Evolutionary conservation across 1,140 invertebrate species (phyloP).

Genomic region (Polyergus mexicanus): DNA sequence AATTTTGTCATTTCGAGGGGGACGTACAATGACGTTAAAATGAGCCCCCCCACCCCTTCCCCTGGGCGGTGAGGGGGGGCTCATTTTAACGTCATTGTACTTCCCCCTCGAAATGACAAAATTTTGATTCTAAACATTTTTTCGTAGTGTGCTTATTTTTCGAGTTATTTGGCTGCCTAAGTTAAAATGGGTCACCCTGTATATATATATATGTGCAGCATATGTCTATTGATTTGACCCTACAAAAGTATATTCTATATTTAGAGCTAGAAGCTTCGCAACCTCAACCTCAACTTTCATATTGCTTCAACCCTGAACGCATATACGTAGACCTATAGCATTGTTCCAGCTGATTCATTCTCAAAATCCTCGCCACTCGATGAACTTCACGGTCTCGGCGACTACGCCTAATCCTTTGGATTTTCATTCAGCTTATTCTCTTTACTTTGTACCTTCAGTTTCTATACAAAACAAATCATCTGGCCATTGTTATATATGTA

Average conservation of each 20-base stretch:
- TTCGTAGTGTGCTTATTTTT: too few species aligned
- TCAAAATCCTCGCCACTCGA: conserved; percentile 32
- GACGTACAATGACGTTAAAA: too few species aligned
- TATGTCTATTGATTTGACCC: conserved; percentile 78
- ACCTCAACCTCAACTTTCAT: conserved; percentile 64
- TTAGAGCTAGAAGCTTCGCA: conserved; percentile 76
- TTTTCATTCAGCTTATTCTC: conserved; percentile 32
- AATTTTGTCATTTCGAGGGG: too few species aligned
- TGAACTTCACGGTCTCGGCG: conserved; percentile 26
- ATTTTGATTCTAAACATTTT: too few species aligned
- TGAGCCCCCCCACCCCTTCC: too few species aligned
- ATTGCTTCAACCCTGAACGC: conserved; percentile 76
- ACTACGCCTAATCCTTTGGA: background rate
- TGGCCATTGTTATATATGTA: background rate
- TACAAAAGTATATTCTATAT: conserved; percentile 72
- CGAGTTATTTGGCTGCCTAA: too few species aligned
- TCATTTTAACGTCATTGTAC: too few species aligned
- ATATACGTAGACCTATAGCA: conserved; percentile 22
- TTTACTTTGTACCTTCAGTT: background rate
- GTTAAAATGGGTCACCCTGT: too few species aligned
- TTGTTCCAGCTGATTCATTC: conserved; percentile 35
- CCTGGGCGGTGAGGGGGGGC: too few species aligned
- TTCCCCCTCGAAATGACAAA: too few species aligned
- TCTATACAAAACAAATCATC: background rate
- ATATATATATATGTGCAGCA: conserved; percentile 61